Evolutionary conservation across 2,888 invertebrate genomes (phyloP).

Genomic region (Ellobium chinense): DNA sequence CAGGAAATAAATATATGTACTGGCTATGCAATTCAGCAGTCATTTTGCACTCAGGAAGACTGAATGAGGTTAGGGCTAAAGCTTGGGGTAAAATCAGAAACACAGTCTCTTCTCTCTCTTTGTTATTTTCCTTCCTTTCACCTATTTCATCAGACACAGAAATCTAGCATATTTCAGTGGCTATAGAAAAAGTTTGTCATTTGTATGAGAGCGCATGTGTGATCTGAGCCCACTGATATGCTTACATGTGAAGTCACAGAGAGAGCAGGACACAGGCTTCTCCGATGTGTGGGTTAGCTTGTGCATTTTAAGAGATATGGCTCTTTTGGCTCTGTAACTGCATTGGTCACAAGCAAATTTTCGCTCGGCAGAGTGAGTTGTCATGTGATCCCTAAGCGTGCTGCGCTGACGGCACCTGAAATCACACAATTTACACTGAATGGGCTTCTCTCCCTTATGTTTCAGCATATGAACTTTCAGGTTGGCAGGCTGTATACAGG

Average conservation of each 20-base stretch:
- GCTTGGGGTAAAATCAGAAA: no score
- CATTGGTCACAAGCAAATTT: conserved; percentile 16
- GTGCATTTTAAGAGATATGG: conserved; percentile 17
- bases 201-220: conserved; percentile 12
- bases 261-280: not conserved
- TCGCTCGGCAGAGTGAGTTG: not conserved
- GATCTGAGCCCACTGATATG: conserved; percentile 19
- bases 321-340: conserved; percentile 13
- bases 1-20: no score
- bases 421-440: not conserved
- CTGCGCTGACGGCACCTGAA: conserved; percentile 31
- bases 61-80: no score
- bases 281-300: conserved; percentile 7
- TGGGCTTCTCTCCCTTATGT: conserved; percentile 32
- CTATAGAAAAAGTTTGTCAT: not conserved
- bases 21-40: no score
- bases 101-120: no score
- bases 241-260: conserved; percentile 31
- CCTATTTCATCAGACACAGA: no score
- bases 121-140: no score
- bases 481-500: conserved; percentile 86
- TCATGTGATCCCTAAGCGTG: conserved; percentile 28
- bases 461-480: conserved; percentile 86
- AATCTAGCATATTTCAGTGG: no score
- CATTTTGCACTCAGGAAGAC: no score